A percentile compares a stretch with the other conserved stretches of the same genome.
These are phyloP conservation scores for Dipus sagitta DNA, from an alignment of 2,797 vertebrate genomes.

Conservation along the genomic window DNA sequence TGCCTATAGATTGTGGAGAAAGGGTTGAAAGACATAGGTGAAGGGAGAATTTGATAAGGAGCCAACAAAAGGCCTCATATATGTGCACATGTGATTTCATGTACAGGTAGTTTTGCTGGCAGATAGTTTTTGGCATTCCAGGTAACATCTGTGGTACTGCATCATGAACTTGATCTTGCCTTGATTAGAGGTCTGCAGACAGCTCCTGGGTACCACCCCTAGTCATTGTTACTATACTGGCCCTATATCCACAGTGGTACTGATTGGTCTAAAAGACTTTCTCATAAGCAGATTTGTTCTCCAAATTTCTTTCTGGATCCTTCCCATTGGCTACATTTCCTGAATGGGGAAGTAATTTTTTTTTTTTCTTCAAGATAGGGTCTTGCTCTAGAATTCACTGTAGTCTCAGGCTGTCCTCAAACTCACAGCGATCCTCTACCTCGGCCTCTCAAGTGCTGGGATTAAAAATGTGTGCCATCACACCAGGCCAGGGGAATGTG, in stretches of 20 bases:
- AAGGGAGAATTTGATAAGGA: background rate
- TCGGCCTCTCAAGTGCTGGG: too few relatives aligned
- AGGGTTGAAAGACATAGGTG: background rate
- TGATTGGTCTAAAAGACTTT: background rate
- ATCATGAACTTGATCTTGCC: background rate
- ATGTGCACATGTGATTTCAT: background rate
- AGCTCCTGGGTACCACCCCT: background rate
- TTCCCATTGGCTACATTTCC: slow-evolving; percentile 23
- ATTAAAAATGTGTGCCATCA: too few relatives aligned
- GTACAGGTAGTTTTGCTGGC: background rate
- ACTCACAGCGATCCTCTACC: too few relatives aligned
- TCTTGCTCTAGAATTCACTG: too few relatives aligned
- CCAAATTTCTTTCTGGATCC: background rate
- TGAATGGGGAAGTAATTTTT: background rate
- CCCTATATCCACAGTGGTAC: background rate
- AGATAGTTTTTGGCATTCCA: background rate
- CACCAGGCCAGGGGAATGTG: too few relatives aligned
- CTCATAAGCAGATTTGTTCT: background rate
- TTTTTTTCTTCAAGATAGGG: too few relatives aligned
- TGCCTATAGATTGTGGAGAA: background rate
- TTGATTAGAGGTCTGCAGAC: background rate
- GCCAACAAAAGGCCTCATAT: background rate
- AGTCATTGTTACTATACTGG: background rate
- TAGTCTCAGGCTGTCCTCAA: too few relatives aligned
- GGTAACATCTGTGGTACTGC: background rate